These are phyloP conservation scores for Gouania willdenowi DNA, from an alignment of 2,797 vertebrate genomes.

Conservation along the genomic window DNA sequence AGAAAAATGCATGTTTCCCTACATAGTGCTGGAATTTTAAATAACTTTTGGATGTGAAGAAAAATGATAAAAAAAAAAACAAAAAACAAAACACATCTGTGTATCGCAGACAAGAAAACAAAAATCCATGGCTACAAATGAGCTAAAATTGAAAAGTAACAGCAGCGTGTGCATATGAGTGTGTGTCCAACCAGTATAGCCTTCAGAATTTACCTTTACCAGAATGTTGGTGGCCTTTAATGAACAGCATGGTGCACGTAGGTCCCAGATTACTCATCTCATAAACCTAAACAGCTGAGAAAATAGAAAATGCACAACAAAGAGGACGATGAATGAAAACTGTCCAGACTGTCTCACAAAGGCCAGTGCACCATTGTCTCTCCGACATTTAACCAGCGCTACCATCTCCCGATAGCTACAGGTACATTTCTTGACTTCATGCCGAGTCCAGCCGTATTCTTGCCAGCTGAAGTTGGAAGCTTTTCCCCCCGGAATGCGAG, in stretches of 20 bases:
- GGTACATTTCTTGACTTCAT: slow-evolving; percentile 31
- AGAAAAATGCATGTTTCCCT: no score
- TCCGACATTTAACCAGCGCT: slow-evolving; percentile 26
- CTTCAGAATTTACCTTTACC: slow-evolving; percentile 44
- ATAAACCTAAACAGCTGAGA: slow-evolving; percentile 6
- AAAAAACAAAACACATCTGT: slow-evolving; percentile 14
- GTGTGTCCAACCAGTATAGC: slow-evolving; percentile 49
- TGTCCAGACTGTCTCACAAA: slow-evolving; percentile 32
- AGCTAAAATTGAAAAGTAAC: slow-evolving; percentile 30
- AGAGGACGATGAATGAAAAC: slow-evolving; percentile 18
- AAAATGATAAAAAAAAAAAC: neutral
- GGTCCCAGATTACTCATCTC: slow-evolving; percentile 32
- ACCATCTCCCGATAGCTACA: slow-evolving; percentile 49
- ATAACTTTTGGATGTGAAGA: slow-evolving; percentile 3
- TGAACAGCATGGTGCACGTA: slow-evolving; percentile 18
- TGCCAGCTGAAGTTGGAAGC: slow-evolving; percentile 37
- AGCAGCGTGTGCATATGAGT: slow-evolving; percentile 39
- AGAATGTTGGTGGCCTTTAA: slow-evolving; percentile 19
- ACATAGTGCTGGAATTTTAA: slow-evolving; percentile 1
- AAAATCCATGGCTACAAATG: no score
- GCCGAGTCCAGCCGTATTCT: slow-evolving; percentile 40
- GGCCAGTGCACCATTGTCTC: slow-evolving; percentile 8
- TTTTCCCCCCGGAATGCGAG: slow-evolving; percentile 44
- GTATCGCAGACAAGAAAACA: no score
- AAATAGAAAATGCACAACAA: slow-evolving; percentile 22